Conservation (phyloP, 2,888 invertebrate genomes). For the Netelia melanura region DNA sequence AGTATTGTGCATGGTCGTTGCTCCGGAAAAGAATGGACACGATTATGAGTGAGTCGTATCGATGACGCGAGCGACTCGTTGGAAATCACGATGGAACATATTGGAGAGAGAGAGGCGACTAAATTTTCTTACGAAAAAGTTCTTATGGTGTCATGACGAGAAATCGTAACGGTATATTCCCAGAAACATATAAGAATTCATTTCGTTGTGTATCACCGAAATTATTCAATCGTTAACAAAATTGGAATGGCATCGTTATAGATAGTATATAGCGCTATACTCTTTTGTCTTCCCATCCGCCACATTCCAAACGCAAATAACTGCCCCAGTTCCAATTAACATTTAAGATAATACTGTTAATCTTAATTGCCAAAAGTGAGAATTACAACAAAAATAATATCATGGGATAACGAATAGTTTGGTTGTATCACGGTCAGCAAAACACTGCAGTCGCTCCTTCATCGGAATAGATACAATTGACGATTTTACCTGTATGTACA, state of each 20-base stretch:
- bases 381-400: constrained; percentile 42
- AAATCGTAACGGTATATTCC: constrained; percentile 50
- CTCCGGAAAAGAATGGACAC: constrained; percentile 85
- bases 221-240: constrained; percentile 21
- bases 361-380: constrained; percentile 49
- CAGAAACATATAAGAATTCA: constrained; percentile 38
- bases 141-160: neutral
- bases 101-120: neutral
- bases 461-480: constrained; percentile 32
- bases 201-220: constrained; percentile 46
- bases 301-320: constrained; percentile 32
- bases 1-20: constrained; percentile 89
- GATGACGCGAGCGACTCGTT: neutral
- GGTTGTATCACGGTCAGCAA: constrained; percentile 22
- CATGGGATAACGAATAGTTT: constrained; percentile 27
- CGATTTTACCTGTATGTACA: constrained; percentile 44
- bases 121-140: constrained; percentile 7
- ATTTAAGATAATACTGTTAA: constrained; percentile 61
- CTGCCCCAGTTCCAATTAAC: constrained; percentile 40
- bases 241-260: constrained; percentile 23
- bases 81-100: constrained; percentile 1
- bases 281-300: neutral
- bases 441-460: constrained; percentile 14
- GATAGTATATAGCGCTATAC: neutral
- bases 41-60: constrained; percentile 35